Evolutionary conservation across 2,113 vertebrate genomes (phyloP).

Genomic region (Pteruthius melanotis): DNA sequence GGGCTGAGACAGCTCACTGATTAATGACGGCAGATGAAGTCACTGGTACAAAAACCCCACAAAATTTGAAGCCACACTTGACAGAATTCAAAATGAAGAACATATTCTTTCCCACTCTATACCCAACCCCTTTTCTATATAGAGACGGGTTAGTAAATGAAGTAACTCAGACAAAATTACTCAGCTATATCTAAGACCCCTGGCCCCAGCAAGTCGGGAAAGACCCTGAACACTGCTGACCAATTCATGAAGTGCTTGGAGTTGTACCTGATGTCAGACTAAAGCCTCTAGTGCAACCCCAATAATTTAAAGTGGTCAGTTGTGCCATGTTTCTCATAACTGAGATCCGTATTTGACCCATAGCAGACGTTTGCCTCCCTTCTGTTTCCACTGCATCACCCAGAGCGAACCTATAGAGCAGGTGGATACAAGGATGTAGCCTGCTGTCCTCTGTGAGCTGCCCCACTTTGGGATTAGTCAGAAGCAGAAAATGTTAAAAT

Average conservation of each 20-base stretch:
- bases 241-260: neutral
- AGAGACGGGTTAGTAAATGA: neutral
- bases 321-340: neutral
- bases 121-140: neutral
- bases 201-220: neutral
- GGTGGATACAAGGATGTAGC: neutral
- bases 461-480: neutral
- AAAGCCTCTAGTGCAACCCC: neutral
- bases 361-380: neutral
- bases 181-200: neutral
- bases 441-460: neutral
- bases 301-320: neutral
- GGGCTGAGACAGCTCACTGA: constrained; percentile 48
- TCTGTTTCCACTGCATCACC: neutral
- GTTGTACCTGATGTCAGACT: neutral
- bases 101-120: neutral
- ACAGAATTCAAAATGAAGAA: neutral
- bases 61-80: neutral
- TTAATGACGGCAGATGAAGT: constrained; percentile 59
- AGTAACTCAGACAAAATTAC: neutral
- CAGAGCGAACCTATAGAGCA: neutral
- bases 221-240: neutral
- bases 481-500: neutral
- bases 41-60: neutral
- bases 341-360: neutral